These are phyloP conservation scores for Brenthis daphne DNA, from an alignment of 2,888 invertebrate species.

Conservation along the genomic window DNA sequence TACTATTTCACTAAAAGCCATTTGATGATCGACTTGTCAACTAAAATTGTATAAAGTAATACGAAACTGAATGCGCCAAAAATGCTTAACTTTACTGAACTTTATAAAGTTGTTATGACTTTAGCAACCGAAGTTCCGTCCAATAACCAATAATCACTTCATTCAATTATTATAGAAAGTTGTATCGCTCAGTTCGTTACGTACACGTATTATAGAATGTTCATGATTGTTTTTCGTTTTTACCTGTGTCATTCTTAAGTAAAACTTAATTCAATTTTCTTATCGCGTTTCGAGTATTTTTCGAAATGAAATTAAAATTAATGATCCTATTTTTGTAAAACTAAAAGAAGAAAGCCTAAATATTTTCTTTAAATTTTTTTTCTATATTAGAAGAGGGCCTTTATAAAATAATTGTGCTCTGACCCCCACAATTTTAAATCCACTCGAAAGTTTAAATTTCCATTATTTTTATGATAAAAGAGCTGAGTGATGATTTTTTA, in stretches of 20 bases:
- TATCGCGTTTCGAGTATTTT: too few species aligned
- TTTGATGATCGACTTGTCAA: constrained; percentile 2
- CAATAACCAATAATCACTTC: constrained; percentile 27
- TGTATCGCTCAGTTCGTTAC: constrained; percentile 17
- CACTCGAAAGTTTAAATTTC: too few species aligned
- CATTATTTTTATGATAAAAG: too few species aligned
- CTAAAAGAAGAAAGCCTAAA: too few species aligned
- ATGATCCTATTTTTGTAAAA: too few species aligned
- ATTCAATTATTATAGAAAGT: constrained; percentile 21
- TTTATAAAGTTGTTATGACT: constrained; percentile 25
- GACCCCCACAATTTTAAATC: too few species aligned
- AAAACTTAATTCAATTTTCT: background rate
- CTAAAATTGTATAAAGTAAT: constrained; percentile 2
- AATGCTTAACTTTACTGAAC: constrained; percentile 20
- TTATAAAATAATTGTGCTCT: too few species aligned
- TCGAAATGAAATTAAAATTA: too few species aligned
- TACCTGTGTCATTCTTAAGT: background rate
- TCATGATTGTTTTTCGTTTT: constrained; percentile 5
- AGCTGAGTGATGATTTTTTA: too few species aligned
- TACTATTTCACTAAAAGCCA: too few species aligned
- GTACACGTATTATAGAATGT: background rate
- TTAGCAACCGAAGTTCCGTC: constrained; percentile 24
- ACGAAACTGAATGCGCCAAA: constrained; percentile 16
- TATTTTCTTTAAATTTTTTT: too few species aligned
- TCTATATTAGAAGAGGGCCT: too few species aligned